Percentiles rank a stretch among this genome's conserved stretches.
phyloP scores from a whole-genome alignment of 2,113 vertebrate species.

The Dasyprocta punctata region DNA sequence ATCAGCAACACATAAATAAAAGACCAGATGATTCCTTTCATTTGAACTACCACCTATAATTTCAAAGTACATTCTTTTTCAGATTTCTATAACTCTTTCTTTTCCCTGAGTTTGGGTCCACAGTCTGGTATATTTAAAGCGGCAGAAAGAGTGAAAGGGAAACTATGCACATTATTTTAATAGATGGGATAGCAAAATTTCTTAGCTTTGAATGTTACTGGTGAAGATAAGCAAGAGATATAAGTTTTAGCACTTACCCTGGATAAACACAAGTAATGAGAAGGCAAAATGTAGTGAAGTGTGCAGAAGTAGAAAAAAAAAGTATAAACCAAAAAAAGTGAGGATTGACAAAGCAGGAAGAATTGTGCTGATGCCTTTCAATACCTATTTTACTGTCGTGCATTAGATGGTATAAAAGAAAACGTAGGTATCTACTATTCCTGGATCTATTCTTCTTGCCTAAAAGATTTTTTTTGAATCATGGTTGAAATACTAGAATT shows the following conservation, averaged over 20 bases:
- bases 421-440: neutral
- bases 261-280: neutral
- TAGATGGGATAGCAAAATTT: neutral
- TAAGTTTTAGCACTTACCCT: neutral
- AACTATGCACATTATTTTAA: neutral
- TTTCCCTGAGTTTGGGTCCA: neutral
- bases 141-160: no score
- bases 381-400: neutral
- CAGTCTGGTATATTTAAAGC: neutral
- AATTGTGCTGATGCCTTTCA: neutral
- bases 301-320: neutral
- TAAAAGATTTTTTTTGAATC: neutral
- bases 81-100: neutral
- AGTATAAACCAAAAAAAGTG: neutral
- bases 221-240: neutral
- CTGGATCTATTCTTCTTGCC: neutral
- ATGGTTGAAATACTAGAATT: conserved; percentile 40
- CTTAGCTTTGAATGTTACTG: conserved; percentile 44
- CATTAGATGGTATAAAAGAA: neutral
- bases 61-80: neutral
- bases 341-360: neutral
- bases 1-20: neutral
- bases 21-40: conserved; percentile 12
- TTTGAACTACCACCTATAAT: neutral
- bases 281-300: neutral